Conservation (phyloP, 2,113 vertebrate genomes). For the Brachyhypopomus gauderio region DNA sequence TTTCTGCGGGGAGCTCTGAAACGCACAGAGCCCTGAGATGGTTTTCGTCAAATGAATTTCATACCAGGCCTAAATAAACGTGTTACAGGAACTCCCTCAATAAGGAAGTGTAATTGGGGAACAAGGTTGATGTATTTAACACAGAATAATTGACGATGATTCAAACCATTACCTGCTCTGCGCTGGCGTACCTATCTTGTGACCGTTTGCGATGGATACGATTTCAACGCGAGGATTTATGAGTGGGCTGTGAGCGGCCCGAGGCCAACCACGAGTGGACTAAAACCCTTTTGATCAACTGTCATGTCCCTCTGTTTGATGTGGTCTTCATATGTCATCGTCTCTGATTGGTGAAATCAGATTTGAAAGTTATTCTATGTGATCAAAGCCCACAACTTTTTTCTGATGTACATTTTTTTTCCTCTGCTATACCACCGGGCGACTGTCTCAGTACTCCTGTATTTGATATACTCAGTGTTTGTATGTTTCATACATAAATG, state of each 20-base stretch:
- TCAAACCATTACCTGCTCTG: conserved; percentile 7
- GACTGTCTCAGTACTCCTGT: conserved; percentile 16
- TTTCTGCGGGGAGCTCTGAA: neutral
- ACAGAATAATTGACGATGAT: neutral
- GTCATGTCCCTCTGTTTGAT: conserved; percentile 63
- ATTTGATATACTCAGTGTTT: neutral
- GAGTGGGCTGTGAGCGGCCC: neutral
- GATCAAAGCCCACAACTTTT: conserved; percentile 52
- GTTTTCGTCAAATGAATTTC: conserved; percentile 37
- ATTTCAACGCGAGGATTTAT: conserved; percentile 16
- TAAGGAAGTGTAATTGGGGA: conserved; percentile 1
- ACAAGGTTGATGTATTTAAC: neutral
- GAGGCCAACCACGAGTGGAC: conserved; percentile 12
- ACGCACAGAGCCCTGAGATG: neutral
- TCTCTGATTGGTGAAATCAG: conserved; percentile 44
- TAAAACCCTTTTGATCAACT: conserved; percentile 56
- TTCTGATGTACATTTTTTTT: conserved; percentile 54
- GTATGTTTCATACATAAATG: neutral
- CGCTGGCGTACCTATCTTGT: neutral
- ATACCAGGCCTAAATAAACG: conserved; percentile 25
- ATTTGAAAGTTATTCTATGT: conserved; percentile 34
- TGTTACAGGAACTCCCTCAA: conserved; percentile 4
- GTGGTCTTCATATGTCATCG: conserved; percentile 61
- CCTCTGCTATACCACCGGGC: conserved; percentile 25
- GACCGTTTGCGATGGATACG: neutral